Percentiles rank a stretch among this genome's conserved stretches.
These are phyloP conservation scores for Choloepus hoffmanni DNA, from an alignment of 2,113 vertebrate genomes.

Conservation along the genomic window DNA sequence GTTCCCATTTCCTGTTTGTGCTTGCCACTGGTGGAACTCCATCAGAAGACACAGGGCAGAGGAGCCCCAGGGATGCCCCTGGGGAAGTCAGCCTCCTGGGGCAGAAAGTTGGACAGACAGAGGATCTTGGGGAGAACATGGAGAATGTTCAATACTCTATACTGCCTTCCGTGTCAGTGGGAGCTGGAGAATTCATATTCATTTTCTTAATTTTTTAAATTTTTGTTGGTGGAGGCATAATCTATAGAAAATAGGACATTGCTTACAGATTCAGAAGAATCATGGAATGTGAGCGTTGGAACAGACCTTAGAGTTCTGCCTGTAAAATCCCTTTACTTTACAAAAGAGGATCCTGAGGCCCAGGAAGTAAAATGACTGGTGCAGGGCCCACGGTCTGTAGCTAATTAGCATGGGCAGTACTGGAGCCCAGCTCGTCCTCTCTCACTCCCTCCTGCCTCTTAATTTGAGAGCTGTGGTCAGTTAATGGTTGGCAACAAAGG, in stretches of 20 bases:
- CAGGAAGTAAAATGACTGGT: not conserved
- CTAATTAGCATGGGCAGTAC: not conserved
- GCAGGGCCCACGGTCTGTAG: not conserved
- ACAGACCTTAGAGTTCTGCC: not conserved
- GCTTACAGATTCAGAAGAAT: not conserved
- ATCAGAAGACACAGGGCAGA: not conserved
- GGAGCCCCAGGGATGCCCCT: not conserved
- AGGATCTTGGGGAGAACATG: not conserved
- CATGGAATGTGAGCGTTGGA: not conserved
- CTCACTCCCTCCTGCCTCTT: not conserved
- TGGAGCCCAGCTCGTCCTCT: not conserved
- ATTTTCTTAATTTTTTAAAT: not conserved
- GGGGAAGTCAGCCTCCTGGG: not conserved
- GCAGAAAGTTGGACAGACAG: not conserved
- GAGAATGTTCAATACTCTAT: not conserved
- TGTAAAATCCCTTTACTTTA: not conserved
- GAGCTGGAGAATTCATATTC: not conserved
- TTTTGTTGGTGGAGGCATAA: not conserved
- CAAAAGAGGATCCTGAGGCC: not conserved
- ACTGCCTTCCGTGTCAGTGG: not conserved
- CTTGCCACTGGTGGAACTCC: not conserved
- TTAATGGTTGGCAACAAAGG: not conserved
- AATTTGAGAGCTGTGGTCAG: not conserved
- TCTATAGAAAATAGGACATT: not conserved
- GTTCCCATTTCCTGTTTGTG: not conserved